Percentiles rank a stretch among this genome's conserved stretches.
These are phyloP conservation scores for Todiramphus chloris DNA, from an alignment of 2,113 vertebrate species.

Conservation along the genomic window DNA sequence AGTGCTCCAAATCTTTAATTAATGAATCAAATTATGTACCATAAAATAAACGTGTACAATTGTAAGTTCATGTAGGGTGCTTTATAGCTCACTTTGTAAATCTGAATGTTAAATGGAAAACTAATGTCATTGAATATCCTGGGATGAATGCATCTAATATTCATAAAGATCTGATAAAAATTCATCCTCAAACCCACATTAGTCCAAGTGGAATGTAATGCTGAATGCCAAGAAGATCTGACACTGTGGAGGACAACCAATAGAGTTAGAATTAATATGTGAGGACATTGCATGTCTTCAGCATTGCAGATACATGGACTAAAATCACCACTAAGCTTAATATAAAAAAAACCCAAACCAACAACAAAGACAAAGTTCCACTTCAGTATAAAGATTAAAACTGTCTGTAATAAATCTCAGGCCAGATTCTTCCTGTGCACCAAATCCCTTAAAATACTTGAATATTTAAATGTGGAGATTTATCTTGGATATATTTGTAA, in stretches of 20 bases:
- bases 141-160: not conserved
- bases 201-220: not conserved
- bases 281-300: not conserved
- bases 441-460: not conserved
- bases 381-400: not conserved
- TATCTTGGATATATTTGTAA: not conserved
- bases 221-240: not conserved
- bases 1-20: not conserved
- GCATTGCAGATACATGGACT: not conserved
- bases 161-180: not conserved
- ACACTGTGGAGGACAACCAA: not conserved
- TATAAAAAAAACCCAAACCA: not conserved
- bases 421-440: not conserved
- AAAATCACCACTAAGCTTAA: not conserved
- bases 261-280: not conserved
- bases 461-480: not conserved
- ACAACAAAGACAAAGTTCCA: too few relatives aligned
- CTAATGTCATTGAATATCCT: not conserved
- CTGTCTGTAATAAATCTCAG: not conserved
- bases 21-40: not conserved
- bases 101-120: not conserved
- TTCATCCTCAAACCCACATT: not conserved
- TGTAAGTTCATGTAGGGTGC: fast-evolving
- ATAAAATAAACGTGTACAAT: not conserved
- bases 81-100: not conserved